Evolutionary conservation across 1,140 invertebrate genomes (phyloP).

Genomic region (Calephelis virginiensis): DNA sequence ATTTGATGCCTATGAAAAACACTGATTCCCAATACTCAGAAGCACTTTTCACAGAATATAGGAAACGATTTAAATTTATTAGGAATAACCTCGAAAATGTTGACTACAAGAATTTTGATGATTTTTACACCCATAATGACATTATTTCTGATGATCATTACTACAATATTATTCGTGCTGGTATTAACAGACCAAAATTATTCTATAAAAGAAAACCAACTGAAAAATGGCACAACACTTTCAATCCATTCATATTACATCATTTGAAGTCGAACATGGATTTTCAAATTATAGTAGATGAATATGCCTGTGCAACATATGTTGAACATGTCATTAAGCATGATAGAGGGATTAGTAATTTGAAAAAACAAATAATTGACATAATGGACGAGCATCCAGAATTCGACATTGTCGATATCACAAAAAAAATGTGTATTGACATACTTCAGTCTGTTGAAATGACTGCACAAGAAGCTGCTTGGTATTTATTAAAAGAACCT

Average conservation of each 20-base stretch:
- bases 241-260: conserved; percentile 34
- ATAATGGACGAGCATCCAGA: conserved; percentile 34
- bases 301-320: conserved; percentile 34
- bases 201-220: conserved; percentile 31
- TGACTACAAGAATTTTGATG: conserved; percentile 29
- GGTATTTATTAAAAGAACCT: conserved; percentile 36
- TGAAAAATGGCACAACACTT: conserved; percentile 34
- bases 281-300: conserved; percentile 34
- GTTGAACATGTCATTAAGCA: conserved; percentile 35
- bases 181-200: conserved; percentile 32
- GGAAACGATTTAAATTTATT: conserved; percentile 22
- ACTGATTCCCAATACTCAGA: conserved; percentile 17
- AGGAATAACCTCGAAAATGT: conserved; percentile 26
- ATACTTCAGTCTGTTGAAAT: conserved; percentile 31
- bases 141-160: conserved; percentile 36
- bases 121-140: conserved; percentile 33
- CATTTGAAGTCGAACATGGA: conserved; percentile 32
- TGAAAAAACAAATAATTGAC: conserved; percentile 35
- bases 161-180: conserved; percentile 31
- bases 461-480: conserved; percentile 33
- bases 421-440: conserved; percentile 31
- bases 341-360: conserved; percentile 32
- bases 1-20: conserved; percentile 28
- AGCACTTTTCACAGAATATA: conserved; percentile 18
- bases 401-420: conserved; percentile 32